phyloP scores from a whole-genome alignment of 2,797 vertebrate species.

The Phalloptychus januarius region DNA sequence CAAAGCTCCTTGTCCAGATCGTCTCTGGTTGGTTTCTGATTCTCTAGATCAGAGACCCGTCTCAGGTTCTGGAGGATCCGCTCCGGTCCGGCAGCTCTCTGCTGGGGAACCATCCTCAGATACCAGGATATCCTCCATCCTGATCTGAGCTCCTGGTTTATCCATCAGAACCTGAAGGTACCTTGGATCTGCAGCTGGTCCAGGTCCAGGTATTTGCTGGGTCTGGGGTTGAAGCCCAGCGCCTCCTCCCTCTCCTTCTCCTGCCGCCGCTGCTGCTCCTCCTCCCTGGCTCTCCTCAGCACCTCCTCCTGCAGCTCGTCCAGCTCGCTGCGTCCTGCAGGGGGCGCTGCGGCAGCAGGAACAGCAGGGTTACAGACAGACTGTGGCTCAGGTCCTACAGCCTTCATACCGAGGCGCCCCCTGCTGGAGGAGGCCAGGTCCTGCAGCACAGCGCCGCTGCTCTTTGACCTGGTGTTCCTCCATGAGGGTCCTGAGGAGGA shows the following conservation, averaged over 20 bases:
- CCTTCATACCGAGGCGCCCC: constrained; percentile 63
- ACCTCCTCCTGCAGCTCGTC: constrained; percentile 96
- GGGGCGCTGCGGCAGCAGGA: constrained; percentile 29
- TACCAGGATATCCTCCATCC: no score
- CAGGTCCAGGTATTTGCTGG: constrained; percentile 96
- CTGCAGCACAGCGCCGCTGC: constrained; percentile 86
- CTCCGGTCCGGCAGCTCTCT: no score
- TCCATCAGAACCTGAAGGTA: constrained; percentile 38
- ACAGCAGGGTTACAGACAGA: neutral
- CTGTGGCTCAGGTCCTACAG: neutral
- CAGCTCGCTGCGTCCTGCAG: constrained; percentile 88
- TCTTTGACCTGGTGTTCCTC: constrained; percentile 89
- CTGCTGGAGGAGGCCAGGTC: constrained; percentile 78
- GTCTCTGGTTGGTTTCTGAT: no score
- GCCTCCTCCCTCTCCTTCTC: constrained; percentile 92
- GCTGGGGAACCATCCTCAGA: no score
- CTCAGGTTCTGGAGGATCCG: no score
- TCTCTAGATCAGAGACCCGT: no score
- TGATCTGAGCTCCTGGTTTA: no score
- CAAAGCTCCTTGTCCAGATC: no score
- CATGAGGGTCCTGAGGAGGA: constrained; percentile 84
- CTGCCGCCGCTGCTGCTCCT: constrained; percentile 86
- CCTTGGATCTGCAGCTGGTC: constrained; percentile 97
- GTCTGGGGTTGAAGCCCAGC: constrained; percentile 92
- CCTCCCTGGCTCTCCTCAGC: constrained; percentile 85